A percentile compares a stretch with the other conserved stretches of the same genome.
Evolutionary conservation across 2,888 invertebrate species (phyloP).

Genomic region (Linyphia triangularis): DNA sequence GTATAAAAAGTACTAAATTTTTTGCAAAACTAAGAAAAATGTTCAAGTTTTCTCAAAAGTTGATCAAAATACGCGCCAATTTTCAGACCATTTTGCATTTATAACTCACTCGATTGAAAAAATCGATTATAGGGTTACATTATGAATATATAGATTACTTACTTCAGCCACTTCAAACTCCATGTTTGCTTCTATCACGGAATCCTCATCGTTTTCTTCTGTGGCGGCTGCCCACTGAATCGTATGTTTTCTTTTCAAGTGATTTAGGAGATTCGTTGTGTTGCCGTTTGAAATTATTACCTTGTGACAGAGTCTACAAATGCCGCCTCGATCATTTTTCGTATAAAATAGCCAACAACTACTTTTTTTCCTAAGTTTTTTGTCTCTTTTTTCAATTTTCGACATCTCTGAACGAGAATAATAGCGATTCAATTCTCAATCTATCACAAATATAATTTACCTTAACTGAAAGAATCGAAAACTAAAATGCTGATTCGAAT

Average conservation of each 20-base stretch:
- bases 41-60: too few species aligned
- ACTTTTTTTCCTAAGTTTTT: neutral
- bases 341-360: slow-evolving; percentile 22
- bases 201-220: neutral
- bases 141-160: too few species aligned
- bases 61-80: too few species aligned
- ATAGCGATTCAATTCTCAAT: too few species aligned
- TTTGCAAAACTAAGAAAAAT: too few species aligned
- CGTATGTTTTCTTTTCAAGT: slow-evolving; percentile 28
- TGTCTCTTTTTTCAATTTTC: neutral
- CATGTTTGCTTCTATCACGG: too few species aligned
- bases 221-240: neutral
- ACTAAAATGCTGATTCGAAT: neutral
- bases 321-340: neutral
- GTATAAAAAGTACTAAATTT: too few species aligned
- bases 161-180: too few species aligned
- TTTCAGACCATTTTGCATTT: too few species aligned
- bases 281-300: slow-evolving; percentile 9
- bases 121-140: too few species aligned
- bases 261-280: slow-evolving; percentile 24
- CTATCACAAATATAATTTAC: too few species aligned
- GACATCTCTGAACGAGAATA: neutral
- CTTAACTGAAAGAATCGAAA: neutral
- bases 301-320: slow-evolving; percentile 9
- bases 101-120: too few species aligned